Conservation (phyloP, 2,797 vertebrate genomes). For the Chaetodon trifasciatus region DNA sequence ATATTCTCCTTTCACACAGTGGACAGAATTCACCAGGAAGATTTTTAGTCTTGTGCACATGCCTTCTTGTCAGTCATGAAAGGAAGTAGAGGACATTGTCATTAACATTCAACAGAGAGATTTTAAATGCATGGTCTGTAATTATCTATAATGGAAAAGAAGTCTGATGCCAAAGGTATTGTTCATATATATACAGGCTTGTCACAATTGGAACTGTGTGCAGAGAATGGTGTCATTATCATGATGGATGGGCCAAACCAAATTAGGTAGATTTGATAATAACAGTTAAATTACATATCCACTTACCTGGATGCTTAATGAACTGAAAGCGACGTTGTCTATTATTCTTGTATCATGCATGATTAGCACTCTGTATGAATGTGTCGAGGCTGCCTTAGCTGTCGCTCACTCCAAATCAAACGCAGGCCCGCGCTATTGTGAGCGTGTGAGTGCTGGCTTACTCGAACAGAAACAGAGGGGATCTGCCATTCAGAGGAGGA, state of each 20-base stretch:
- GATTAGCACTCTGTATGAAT: conserved; percentile 76
- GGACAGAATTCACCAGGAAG: neutral
- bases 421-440: conserved; percentile 51
- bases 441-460: conserved; percentile 40
- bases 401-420: conserved; percentile 65
- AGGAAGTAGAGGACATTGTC: conserved; percentile 48
- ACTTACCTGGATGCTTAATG: conserved; percentile 81
- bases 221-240: conserved; percentile 67
- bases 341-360: conserved; percentile 80
- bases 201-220: conserved; percentile 65
- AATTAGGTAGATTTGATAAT: conserved; percentile 80
- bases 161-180: conserved; percentile 60
- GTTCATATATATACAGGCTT: conserved; percentile 57
- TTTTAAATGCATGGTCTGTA: conserved; percentile 48
- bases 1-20: conserved; percentile 15
- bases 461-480: conserved; percentile 56
- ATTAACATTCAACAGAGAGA: conserved; percentile 43
- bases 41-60: conserved; percentile 13
- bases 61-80: conserved; percentile 58
- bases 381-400: conserved; percentile 57
- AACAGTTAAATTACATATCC: conserved; percentile 78
- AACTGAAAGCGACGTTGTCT: conserved; percentile 77
- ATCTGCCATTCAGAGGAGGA: conserved; percentile 44
- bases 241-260: conserved; percentile 73
- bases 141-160: conserved; percentile 70